Base-by-base conservation (phyloP, 2,888 invertebrate genomes). In the Phengaris alcon region DNA sequence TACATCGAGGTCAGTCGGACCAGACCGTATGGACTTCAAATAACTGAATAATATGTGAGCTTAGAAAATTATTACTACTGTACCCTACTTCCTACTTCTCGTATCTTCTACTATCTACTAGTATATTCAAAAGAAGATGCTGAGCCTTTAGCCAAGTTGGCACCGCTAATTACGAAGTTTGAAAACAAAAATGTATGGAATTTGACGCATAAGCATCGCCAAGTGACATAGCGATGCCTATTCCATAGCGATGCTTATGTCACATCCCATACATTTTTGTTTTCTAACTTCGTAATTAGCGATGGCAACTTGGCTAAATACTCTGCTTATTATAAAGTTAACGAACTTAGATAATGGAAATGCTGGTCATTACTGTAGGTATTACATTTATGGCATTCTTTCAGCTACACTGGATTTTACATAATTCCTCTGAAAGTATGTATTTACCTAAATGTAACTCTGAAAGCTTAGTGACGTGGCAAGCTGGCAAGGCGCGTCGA, bases 401-500 rank as follows among this genome's bases (percentile, higher is more conserved):
- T 15, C 1, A 59, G 22, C 1, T 59, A 57, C 64, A 64, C 4
- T n/a, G 46, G 64, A 48, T 22, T 15, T 35, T 35, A 64, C 64
- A 35, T 64, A 64, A 64, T 35, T 35, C 64, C 35, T 44, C 64
- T 59, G 59, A 22, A 6, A 48, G 10, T 52, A 12, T 64, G 64
- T 35, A 35, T 4, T 22, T 22, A 22, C 59, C 12, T 64, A 59
- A 59, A 59, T 59, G 59, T 64, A 64, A 35, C 22, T 35, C 35
- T 64, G 44, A 44, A 64, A 64, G 64, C 64, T 64, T 35, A 64
- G 64, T 64, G 10, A 35, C 12, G 64, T 15, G 57, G 15, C 15
- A 46, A 12, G 64, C 64, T 35, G 64, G 59, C 51, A 59, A 35
- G 51, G 48, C 74, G 74, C 64, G 74, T 77, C 77, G 76, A 77